Percentiles rank a stretch among this genome's conserved stretches.
Conservation (phyloP, 2,113 vertebrate species). For the Brachyhypopomus gauderio region DNA sequence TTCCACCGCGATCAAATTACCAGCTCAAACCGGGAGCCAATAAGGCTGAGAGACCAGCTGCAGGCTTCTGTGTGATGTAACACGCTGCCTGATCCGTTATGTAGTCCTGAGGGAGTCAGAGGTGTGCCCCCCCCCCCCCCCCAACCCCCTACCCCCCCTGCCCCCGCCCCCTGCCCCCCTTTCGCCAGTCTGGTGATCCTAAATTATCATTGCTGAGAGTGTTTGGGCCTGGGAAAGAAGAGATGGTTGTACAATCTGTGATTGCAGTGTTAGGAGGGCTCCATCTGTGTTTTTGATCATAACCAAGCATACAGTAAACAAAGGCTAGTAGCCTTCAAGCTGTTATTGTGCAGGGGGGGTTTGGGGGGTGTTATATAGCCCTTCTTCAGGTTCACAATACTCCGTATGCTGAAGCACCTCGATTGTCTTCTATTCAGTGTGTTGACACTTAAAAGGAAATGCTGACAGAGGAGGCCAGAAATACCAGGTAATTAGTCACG, state of each 20-base stretch:
- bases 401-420: neutral
- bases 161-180: neutral
- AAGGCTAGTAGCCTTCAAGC: neutral
- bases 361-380: no score
- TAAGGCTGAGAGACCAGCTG: conserved; percentile 29
- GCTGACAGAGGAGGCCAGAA: conserved; percentile 26
- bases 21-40: conserved; percentile 37
- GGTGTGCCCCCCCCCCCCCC: neutral
- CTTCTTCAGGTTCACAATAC: neutral
- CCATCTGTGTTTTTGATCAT: no score
- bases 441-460: conserved; percentile 23
- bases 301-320: no score
- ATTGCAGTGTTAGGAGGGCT: no score
- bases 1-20: conserved; percentile 49
- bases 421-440: neutral
- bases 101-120: conserved; percentile 12
- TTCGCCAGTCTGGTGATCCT: neutral
- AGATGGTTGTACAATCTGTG: no score
- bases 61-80: conserved; percentile 16
- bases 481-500: conserved; percentile 24
- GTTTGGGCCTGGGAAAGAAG: neutral
- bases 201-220: neutral
- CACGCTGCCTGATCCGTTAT: neutral
- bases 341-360: neutral
- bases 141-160: neutral